Conservation (phyloP, 2,113 vertebrate species). For the Microtus ochrogaster region DNA sequence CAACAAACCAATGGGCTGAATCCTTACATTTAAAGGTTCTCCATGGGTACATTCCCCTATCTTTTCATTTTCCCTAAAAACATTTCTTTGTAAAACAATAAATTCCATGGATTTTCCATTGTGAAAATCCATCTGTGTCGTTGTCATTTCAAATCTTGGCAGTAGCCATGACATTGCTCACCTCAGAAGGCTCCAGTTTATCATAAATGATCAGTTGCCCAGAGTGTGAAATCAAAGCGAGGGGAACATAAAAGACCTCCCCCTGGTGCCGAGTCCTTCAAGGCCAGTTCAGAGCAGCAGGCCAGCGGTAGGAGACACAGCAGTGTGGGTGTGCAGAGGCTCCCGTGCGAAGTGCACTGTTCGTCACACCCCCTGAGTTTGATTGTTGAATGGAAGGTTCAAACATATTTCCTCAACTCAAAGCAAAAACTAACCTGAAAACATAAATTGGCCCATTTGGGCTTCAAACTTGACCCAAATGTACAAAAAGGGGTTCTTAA, state of each 20-base stretch:
- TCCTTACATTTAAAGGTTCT: not conserved
- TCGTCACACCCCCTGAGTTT: constrained; percentile 71
- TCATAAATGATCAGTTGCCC: constrained; percentile 77
- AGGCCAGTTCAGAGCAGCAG: constrained; percentile 73
- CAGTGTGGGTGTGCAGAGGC: constrained; percentile 56
- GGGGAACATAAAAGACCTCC: constrained; percentile 75
- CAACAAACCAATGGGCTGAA: not conserved
- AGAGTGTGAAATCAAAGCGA: constrained; percentile 76
- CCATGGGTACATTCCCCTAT: not conserved
- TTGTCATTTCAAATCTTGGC: constrained; percentile 40
- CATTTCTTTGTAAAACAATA: not conserved
- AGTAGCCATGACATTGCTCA: constrained; percentile 31
- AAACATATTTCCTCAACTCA: constrained; percentile 71
- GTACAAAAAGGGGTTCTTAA: constrained; percentile 72
- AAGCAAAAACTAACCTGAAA: constrained; percentile 76
- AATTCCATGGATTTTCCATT: not conserved
- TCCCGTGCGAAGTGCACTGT: constrained; percentile 43
- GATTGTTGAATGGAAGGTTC: constrained; percentile 70
- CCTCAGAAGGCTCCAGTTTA: constrained; percentile 66
- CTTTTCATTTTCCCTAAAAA: constrained; percentile 6
- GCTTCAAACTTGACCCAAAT: constrained; percentile 78
- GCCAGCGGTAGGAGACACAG: constrained; percentile 73
- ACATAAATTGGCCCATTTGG: constrained; percentile 78
- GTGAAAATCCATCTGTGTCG: not conserved
- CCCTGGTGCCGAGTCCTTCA: constrained; percentile 57